Base-by-base conservation (phyloP, 2,797 vertebrate species). In the Alauda arvensis region DNA sequence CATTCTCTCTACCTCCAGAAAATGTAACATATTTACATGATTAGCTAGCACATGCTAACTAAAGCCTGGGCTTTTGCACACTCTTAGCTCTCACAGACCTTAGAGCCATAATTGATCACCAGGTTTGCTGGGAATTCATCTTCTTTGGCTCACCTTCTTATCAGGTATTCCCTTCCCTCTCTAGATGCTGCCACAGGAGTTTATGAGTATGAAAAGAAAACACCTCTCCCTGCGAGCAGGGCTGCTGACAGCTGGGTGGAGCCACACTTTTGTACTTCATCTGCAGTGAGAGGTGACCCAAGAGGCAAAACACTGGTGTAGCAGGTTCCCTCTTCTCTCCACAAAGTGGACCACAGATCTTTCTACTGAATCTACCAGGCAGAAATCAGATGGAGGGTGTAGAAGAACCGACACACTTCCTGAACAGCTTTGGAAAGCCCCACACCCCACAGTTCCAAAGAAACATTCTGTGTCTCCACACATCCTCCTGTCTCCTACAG, bases 211-310 rank as follows among this genome's bases (percentile, higher is more conserved):
- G 28, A 28, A 81, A 33, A 71, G 31, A 59, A 61, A 28, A 1
- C 19, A 17, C 28, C 5, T 28, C 15, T 77, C 29, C 39, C 39
- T 65, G n/a, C 0, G 4, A 87, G 55, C 24, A 10, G 40, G 24
- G 61, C 9, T 12, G 1, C 70, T 60, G 55, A 8, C 21, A 8
- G 6, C 24, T 69, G 33, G 17, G 20, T 3, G 3, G 25, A 77
- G 15, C 18, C 20, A 31, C 2, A 5, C 11, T 34, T 74, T 20
- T 1, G 3, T 51, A 39, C 40, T 52, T 77, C 1, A 2, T 5
- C 8, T n/a, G 62, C 61, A 63, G 24, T 18, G 33, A 62, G 18
- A 65, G 18, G 15, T 29, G 29, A 46, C 28, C 31, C 28, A 46
- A 31, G 66, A 45, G 55, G 61, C 26, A 74, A 29, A 85, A 31